A percentile compares a stretch with the other conserved stretches of the same genome.
These are phyloP conservation scores for Epicauta chinensis DNA, from an alignment of 1,140 invertebrate genomes.

Conservation along the genomic window DNA sequence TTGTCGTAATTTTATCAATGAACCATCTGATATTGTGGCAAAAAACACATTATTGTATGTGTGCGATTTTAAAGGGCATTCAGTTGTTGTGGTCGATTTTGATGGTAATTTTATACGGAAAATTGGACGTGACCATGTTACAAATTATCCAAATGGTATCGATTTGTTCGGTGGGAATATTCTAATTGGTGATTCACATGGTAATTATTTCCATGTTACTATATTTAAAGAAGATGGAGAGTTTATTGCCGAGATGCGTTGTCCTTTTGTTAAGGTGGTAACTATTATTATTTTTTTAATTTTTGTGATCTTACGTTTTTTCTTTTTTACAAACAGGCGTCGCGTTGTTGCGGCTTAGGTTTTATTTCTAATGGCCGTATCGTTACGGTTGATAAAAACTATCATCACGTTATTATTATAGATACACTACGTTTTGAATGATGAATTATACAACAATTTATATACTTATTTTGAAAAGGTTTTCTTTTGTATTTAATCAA, in stretches of 20 bases:
- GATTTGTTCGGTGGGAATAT: neutral
- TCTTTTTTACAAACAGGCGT: neutral
- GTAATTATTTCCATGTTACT: constrained; percentile 8
- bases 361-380: constrained; percentile 1
- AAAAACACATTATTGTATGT: neutral
- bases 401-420: constrained; percentile 4
- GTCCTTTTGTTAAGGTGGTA: constrained; percentile 5
- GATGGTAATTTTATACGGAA: constrained; percentile 2
- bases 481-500: too few species aligned
- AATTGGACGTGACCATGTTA: neutral
- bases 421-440: neutral
- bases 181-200: constrained; percentile 5
- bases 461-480: too few species aligned
- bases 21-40: constrained; percentile 3
- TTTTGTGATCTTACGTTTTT: neutral
- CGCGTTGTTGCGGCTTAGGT: constrained; percentile 1
- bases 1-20: neutral
- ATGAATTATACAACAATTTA: too few species aligned
- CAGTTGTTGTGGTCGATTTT: neutral
- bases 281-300: neutral
- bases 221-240: neutral
- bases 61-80: constrained; percentile 7
- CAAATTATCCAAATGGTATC: constrained; percentile 6
- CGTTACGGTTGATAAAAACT: constrained; percentile 8
- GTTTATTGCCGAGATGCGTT: constrained; percentile 2